Base-by-base conservation (phyloP, 30 jellyfish, hydroid and myxozoan species). In the Hydra vulgaris region DNA sequence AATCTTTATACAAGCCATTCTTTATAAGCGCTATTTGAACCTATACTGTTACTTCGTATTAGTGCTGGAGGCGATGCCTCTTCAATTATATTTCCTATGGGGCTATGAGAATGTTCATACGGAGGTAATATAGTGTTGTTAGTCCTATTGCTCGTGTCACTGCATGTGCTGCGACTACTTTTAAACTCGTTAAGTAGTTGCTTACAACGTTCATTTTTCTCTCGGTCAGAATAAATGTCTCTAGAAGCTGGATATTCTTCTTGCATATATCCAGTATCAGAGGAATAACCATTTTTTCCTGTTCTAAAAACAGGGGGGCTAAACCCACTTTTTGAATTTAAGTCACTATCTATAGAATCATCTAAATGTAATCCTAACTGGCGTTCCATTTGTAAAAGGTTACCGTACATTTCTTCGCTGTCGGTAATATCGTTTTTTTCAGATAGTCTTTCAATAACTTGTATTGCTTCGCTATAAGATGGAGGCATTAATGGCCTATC, bases 271-370 rank as follows among this genome's bases (percentile, higher is more conserved):
- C 97, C 95, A 27, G 83, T 66, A 73, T 90, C 97, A 0, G 89
- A 24, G 18, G 89, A 27, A 18, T 74, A 73, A 54, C 92, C 91
- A 8, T 86, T 74, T 26, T 77, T 95, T 25, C 92, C 71, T 77
- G 80, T 83, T 25, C 84, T 76, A 52, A 54, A 84, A 26, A 90
- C 74, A 15, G 81, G 89, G 53, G 95, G 94, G 1, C 85, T 78
- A 74, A 83, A 73, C 82, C 86, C 72, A 27, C 83, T 89, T 72
- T 90, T 90, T 8, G 85, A 26, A 69, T 83, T 83, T 70, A 80
- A 83, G 25, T 88, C 85, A 78, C 95, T 87, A 27, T 92, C 98
- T 88, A 95, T 83, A 0, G 98, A 92, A 76, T 92, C 98, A 21
- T 82, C 95, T 55, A 92, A 73, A 66, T 83, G 89, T 0, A 92